phyloP scores from a whole-genome alignment of 2,797 vertebrate species.

The Coregonus ussuriensis region DNA sequence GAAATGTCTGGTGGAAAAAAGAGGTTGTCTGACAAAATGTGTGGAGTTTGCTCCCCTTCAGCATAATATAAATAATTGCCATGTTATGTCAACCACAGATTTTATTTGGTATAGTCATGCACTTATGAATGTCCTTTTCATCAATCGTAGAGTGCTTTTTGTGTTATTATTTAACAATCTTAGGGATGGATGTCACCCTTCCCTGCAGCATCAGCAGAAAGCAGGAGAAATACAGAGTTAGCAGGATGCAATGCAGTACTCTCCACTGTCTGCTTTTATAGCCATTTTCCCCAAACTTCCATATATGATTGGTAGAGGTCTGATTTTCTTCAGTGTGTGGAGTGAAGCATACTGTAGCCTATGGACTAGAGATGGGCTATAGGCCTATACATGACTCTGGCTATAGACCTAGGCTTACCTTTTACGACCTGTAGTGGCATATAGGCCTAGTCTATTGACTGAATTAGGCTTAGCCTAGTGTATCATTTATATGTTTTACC shows the following conservation, averaged over 20 bases:
- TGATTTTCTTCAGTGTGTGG: too few relatives aligned
- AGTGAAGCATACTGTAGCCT: neutral
- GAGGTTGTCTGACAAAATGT: constrained; percentile 40
- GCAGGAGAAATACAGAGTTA: constrained; percentile 41
- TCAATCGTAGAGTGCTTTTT: constrained; percentile 41
- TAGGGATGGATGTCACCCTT: constrained; percentile 40
- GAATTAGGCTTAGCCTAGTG: too few relatives aligned
- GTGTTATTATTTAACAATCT: neutral
- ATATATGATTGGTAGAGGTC: constrained; percentile 34
- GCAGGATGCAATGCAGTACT: constrained; percentile 20
- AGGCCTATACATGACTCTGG: neutral
- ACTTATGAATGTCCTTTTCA: constrained; percentile 47
- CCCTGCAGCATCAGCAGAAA: constrained; percentile 63
- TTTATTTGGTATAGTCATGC: constrained; percentile 46
- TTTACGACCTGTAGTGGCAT: too few relatives aligned
- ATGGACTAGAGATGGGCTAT: neutral
- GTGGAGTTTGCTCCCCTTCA: constrained; percentile 55
- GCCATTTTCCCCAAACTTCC: constrained; percentile 37
- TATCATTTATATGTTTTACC: too few relatives aligned
- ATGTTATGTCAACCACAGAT: constrained; percentile 63
- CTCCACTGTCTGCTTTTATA: constrained; percentile 51
- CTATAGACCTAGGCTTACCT: neutral
- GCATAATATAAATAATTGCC: constrained; percentile 69
- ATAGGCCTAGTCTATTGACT: too few relatives aligned
- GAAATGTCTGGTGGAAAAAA: constrained; percentile 76